Evolutionary conservation across 2,113 vertebrate genomes (phyloP).

Genomic region (Leptosomus discolor): DNA sequence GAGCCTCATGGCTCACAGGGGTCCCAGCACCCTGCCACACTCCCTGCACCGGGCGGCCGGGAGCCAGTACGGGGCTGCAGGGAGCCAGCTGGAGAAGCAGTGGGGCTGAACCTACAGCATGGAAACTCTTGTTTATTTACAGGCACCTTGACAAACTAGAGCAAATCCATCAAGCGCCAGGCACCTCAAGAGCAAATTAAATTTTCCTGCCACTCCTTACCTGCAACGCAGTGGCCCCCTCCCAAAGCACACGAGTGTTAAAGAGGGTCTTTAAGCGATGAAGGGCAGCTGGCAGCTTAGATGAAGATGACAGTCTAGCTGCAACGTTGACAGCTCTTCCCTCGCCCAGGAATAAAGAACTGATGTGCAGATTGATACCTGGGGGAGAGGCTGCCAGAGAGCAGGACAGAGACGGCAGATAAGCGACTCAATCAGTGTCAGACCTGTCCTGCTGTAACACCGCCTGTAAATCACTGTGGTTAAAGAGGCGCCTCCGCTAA

Average conservation of each 20-base stretch:
- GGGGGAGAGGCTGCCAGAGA: constrained; percentile 57
- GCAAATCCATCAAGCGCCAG: neutral
- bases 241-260: neutral
- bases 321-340: constrained; percentile 51
- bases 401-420: constrained; percentile 50
- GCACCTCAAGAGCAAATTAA: neutral
- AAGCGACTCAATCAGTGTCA: constrained; percentile 76
- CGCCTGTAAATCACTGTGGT: constrained; percentile 59
- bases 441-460: constrained; percentile 45
- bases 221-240: neutral
- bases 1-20: rapidly evolving
- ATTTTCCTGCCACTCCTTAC: neutral
- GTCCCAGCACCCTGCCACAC: neutral
- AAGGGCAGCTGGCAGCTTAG: constrained; percentile 47
- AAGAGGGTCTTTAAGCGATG: constrained; percentile 22
- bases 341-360: constrained; percentile 50
- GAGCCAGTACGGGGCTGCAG: neutral
- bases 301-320: constrained; percentile 65
- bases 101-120: neutral
- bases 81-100: neutral
- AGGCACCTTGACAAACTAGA: neutral
- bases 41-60: too few species aligned
- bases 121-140: neutral
- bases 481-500: neutral
- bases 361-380: constrained; percentile 65